Evolutionary conservation across 1,140 invertebrate genomes (phyloP), one percentile per base, ranked within the genome.

Genomic region (Pectinophora gossypiella): DNA sequence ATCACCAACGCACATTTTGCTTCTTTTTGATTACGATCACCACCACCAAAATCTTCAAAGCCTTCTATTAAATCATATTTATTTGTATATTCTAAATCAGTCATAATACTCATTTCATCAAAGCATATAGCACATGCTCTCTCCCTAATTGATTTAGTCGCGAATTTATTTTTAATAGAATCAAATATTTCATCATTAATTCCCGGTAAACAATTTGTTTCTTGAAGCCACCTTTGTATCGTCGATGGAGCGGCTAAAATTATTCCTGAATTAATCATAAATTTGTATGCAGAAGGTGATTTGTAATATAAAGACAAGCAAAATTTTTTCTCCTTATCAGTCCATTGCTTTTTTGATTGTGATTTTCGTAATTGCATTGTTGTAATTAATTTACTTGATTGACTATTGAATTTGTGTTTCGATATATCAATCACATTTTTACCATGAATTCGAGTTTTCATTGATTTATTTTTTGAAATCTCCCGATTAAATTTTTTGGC

Each of bases 181-280:
- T n/a, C n/a, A n/a, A n/a, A n/a, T n/a, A n/a, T n/a, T n/a, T n/a
- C n/a, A n/a, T n/a, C n/a, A n/a, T n/a, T n/a, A n/a, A n/a, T 23
- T 12, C 55, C 55, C 15, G 48, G 32, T 18, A 51, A 18, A 43
- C 55, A 51, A 57, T 45, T 32, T 13, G 48, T 43, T 35, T 46
- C 44, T 27, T 47, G 44, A 6, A 57, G 45, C 55, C 55, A 57
- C 10, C 20, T 19, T 36, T 48, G 32, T 5, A 57, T 56, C 21
- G 45, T 57, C 15, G 55, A 27, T 20, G 55, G 48, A 32, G 55
- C 36, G n/a, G 55, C 48, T 10, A 57, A 36, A 3, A 57, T 19
- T 10, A 57, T 22, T 2, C 49, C 55, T 13, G 43, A 42, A 19
- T 51, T 38, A n/a, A 21, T n/a, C 19, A 56, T 20, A 51, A 38